A percentile compares a stretch with the other conserved stretches of the same genome.
Conservation (phyloP, 2,113 vertebrate species). For the Gallinago jamesoni region DNA sequence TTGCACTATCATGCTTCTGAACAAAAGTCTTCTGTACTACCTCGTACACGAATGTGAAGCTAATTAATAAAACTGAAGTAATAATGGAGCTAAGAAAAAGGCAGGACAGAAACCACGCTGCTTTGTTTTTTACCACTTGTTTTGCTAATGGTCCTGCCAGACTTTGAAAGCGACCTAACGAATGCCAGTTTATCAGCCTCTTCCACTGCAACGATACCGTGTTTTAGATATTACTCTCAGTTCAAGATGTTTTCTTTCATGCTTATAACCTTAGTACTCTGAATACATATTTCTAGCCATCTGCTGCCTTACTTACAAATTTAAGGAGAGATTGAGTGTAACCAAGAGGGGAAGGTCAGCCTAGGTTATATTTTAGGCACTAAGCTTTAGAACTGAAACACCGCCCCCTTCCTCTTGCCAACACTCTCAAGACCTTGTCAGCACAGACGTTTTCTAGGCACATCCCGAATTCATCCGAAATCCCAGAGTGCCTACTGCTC, state of each 20-base stretch:
- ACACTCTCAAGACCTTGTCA: not conserved
- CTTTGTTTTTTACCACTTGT: not conserved
- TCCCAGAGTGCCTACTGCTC: not conserved
- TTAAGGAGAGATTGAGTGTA: not conserved
- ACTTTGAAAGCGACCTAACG: not conserved
- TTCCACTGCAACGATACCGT: not conserved
- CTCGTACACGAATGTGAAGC: not conserved
- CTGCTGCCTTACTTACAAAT: not conserved
- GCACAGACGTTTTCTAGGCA: not conserved
- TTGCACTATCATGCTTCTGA: not conserved
- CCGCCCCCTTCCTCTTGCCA: not conserved
- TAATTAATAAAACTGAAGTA: not conserved
- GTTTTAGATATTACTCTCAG: not conserved
- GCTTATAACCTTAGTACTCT: not conserved
- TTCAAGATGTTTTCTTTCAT: not conserved
- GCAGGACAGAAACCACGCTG: accelerated
- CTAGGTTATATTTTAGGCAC: not conserved
- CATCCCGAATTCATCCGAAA: not conserved
- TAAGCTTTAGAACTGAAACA: not conserved
- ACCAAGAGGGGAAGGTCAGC: not conserved
- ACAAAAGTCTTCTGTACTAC: not conserved
- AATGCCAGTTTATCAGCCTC: not conserved
- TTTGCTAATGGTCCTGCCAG: not conserved
- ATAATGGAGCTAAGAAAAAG: not conserved
- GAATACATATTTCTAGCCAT: not conserved